Base-by-base conservation (phyloP, 2,113 vertebrate genomes). In the Vulpes ferrilata region DNA sequence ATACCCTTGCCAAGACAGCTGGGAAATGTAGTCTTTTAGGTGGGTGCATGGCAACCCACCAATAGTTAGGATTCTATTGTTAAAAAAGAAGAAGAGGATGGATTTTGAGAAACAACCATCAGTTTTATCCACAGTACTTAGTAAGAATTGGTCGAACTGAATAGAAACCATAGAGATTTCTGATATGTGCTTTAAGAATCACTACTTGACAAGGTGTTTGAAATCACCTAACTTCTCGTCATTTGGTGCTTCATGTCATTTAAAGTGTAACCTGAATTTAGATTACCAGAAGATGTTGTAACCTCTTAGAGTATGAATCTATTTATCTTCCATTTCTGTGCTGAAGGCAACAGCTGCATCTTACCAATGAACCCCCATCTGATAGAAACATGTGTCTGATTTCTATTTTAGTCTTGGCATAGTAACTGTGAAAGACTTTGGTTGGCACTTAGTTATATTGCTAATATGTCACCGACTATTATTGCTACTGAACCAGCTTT, bases 271-370 rank as follows among this genome's bases (percentile, higher is more conserved):
- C 62, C 81, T 71, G 90, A 86, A 95, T 93, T 97, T 97, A 76
- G 51, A 80, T 96, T 38, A 91, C 94, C 88, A 98, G 88, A 89
- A 87, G 67, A 92, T 81, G 16, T 60, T 96, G 4, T 69, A 97
- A 87, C 78, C 78, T 96, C 86, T 93, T 67, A 19, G 96, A 94
- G 12, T 92, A 95, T 87, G 48, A 97, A 90, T 96, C 76, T 98
- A 65, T 97, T 98, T 97, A 82, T 97, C 94, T 96, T 96, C 55
- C 93, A 51, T 96, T 97, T 98, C 90, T 97, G 43, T 87, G 74
- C 87, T 89, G 94, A 97, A 97, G 90, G 97, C 78, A 98, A 98
- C 97, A 97, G 97, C 97, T 98, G 97, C 97, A 98, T 97, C 85
- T 95, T 97, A 97, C 95, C 97, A 97, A 62, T 97, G 88, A 98